These are phyloP conservation scores for Himalopsyche phryganea DNA, from an alignment of 1,140 invertebrate genomes.

Conservation along the genomic window DNA sequence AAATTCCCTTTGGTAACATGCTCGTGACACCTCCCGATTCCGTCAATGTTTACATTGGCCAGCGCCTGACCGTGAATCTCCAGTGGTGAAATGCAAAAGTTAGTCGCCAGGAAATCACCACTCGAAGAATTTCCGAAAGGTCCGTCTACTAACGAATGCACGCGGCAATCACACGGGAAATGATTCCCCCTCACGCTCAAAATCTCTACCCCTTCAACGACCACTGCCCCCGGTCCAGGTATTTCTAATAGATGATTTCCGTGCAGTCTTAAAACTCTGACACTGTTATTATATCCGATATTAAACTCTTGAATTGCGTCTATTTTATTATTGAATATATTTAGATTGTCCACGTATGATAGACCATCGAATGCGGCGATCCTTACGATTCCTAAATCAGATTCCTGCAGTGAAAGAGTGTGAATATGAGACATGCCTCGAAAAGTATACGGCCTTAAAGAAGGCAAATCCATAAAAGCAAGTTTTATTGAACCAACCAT, in stretches of 20 bases:
- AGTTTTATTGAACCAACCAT: constrained; percentile 72
- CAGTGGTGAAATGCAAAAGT: constrained; percentile 79
- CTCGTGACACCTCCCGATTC: constrained; percentile 30
- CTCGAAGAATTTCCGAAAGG: constrained; percentile 64
- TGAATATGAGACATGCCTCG: constrained; percentile 71
- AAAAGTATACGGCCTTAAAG: constrained; percentile 67
- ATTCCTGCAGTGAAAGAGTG: constrained; percentile 71
- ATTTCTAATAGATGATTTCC: constrained; percentile 79
- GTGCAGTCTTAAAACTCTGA: constrained; percentile 66
- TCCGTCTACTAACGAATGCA: constrained; percentile 68
- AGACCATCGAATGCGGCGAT: constrained; percentile 70
- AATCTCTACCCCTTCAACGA: constrained; percentile 62
- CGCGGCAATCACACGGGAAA: constrained; percentile 80
- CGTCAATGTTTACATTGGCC: constrained; percentile 47
- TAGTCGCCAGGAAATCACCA: constrained; percentile 67
- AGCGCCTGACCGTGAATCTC: constrained; percentile 74
- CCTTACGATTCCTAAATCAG: constrained; percentile 70
- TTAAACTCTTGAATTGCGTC: constrained; percentile 72
- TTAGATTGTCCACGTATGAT: constrained; percentile 62
- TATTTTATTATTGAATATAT: constrained; percentile 79
- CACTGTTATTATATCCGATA: constrained; percentile 62
- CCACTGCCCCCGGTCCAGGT: constrained; percentile 61
- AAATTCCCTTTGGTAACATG: constrained; percentile 31
- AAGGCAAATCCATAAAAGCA: constrained; percentile 75
- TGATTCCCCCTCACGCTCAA: constrained; percentile 71